Evolutionary conservation across 2,888 invertebrate species (phyloP).

Genomic region (Blastobasis adustella): DNA sequence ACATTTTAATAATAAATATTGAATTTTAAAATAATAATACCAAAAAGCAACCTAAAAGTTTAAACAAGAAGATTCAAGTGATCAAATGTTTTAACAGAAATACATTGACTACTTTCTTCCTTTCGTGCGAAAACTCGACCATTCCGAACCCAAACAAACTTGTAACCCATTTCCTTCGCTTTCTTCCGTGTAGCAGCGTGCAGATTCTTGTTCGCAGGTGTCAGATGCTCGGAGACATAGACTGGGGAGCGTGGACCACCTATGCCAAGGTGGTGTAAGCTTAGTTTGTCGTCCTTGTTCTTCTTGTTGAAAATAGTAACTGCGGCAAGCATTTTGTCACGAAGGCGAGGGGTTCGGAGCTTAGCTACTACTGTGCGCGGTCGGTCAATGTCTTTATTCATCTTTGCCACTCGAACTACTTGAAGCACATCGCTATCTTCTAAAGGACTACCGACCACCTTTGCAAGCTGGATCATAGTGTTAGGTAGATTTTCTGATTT

Average conservation of each 20-base stretch:
- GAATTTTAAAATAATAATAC: too few relatives aligned
- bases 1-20: too few relatives aligned
- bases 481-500: slow-evolving; percentile 8
- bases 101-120: slow-evolving; percentile 22
- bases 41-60: too few relatives aligned
- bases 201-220: slow-evolving; percentile 13
- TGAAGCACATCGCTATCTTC: slow-evolving; percentile 6
- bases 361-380: slow-evolving; percentile 14
- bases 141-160: slow-evolving; percentile 17
- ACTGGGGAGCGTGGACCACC: slow-evolving; percentile 10
- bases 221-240: slow-evolving; percentile 17
- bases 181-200: slow-evolving; percentile 14
- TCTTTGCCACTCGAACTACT: slow-evolving; percentile 14
- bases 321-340: slow-evolving; percentile 13
- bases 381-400: slow-evolving; percentile 6
- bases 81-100: background rate
- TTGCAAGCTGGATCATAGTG: slow-evolving; percentile 3
- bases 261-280: slow-evolving; percentile 12
- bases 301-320: slow-evolving; percentile 13
- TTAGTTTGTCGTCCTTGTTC: slow-evolving; percentile 10
- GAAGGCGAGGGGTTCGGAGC: slow-evolving; percentile 8
- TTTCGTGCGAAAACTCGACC: slow-evolving; percentile 14
- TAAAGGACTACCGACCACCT: slow-evolving; percentile 2
- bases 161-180: too few relatives aligned
- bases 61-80: background rate